phyloP scores from a whole-genome alignment of 2,888 invertebrate genomes.

The Drosophila monieri region DNA sequence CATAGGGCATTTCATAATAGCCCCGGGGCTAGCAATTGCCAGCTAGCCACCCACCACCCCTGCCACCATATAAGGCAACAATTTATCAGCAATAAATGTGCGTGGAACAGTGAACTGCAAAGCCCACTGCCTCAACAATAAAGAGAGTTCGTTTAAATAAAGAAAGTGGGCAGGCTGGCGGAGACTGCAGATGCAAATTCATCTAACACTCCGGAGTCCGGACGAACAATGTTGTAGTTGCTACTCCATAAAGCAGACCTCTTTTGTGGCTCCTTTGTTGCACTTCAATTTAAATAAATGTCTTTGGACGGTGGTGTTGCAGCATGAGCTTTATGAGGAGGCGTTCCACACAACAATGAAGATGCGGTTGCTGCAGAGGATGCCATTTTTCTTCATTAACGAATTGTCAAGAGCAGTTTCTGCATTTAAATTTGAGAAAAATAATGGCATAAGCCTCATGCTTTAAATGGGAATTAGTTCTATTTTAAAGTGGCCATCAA shows the following conservation, averaged over 20 bases:
- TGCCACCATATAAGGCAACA: conserved; percentile 52
- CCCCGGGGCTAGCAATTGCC: conserved; percentile 13
- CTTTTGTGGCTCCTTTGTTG: conserved; percentile 44
- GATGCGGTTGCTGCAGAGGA: conserved; percentile 12
- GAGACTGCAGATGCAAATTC: conserved; percentile 26
- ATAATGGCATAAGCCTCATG: conserved; percentile 19
- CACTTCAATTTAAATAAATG: conserved; percentile 78
- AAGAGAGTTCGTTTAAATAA: conserved; percentile 24
- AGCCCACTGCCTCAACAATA: conserved; percentile 21
- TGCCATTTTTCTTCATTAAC: conserved; percentile 42
- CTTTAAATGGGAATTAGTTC: background rate
- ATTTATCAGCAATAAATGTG: conserved; percentile 77
- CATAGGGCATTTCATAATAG: conserved; percentile 48
- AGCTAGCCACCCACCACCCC: conserved; percentile 19
- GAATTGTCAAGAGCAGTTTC: conserved; percentile 31
- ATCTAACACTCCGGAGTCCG: conserved; percentile 35
- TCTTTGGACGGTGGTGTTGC: conserved; percentile 33
- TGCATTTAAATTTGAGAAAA: conserved; percentile 24
- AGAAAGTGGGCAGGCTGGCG: background rate
- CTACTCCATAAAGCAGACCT: conserved; percentile 24
- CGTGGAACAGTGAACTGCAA: conserved; percentile 36
- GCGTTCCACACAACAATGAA: conserved; percentile 32
- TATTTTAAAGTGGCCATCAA: background rate
- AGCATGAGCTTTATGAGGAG: conserved; percentile 30
- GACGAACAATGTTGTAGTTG: conserved; percentile 42